Evolutionary conservation across 2,888 invertebrate species (phyloP).

Genomic region (Monopis laevigella): DNA sequence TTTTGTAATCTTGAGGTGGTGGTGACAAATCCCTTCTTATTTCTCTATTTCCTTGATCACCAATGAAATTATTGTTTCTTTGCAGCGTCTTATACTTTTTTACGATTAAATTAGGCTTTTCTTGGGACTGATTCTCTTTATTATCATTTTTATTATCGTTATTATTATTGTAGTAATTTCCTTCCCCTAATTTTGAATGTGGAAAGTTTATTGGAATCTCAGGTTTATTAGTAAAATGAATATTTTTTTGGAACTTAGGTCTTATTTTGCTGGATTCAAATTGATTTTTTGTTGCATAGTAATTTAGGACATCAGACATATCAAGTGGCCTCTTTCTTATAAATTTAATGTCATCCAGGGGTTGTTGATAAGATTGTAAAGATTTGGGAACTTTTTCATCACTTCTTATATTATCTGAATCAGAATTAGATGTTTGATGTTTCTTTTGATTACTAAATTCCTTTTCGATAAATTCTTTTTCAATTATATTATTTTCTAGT

Average conservation of each 20-base stretch:
- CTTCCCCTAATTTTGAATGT: slow-evolving; percentile 8
- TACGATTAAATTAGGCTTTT: slow-evolving; percentile 44
- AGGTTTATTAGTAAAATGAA: background rate
- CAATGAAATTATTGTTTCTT: slow-evolving; percentile 33
- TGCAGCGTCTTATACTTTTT: slow-evolving; percentile 58
- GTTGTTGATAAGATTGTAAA: slow-evolving; percentile 29
- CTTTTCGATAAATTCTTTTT: slow-evolving; percentile 18
- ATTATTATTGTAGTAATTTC: background rate
- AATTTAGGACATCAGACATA: slow-evolving; percentile 43
- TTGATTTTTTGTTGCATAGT: slow-evolving; percentile 41
- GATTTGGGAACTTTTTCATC: slow-evolving; percentile 34
- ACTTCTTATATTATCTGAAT: background rate
- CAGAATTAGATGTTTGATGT: slow-evolving; percentile 22
- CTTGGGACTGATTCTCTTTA: slow-evolving; percentile 21
- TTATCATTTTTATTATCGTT: background rate
- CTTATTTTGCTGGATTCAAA: slow-evolving; percentile 49
- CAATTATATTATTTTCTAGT: slow-evolving; percentile 21
- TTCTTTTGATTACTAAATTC: slow-evolving; percentile 25
- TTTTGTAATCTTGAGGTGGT: slow-evolving; percentile 30
- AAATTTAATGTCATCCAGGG: slow-evolving; percentile 31
- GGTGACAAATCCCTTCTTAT: slow-evolving; percentile 33
- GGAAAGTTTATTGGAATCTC: background rate
- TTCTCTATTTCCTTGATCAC: slow-evolving; percentile 27
- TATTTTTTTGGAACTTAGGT: slow-evolving; percentile 20
- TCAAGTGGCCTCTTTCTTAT: slow-evolving; percentile 38